A percentile compares a stretch with the other conserved stretches of the same genome.
These are phyloP conservation scores for Fragum sueziense DNA, from an alignment of 2,888 invertebrate species.

Conservation along the genomic window DNA sequence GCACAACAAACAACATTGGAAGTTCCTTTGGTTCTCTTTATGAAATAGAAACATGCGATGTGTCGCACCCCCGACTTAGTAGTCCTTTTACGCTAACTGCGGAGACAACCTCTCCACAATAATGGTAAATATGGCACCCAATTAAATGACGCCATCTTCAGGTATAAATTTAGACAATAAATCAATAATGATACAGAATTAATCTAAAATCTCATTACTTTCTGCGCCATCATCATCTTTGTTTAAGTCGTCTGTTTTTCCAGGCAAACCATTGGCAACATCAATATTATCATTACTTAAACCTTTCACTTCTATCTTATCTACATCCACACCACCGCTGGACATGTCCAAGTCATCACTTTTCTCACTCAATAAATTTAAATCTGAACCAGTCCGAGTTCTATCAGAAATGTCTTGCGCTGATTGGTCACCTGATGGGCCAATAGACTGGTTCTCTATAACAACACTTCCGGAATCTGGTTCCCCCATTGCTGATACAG, in stretches of 20 bases:
- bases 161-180: background rate
- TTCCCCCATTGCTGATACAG: background rate
- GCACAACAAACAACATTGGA: too few relatives aligned
- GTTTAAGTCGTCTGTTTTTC: background rate
- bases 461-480: background rate
- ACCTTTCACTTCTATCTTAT: background rate
- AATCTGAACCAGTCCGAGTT: background rate
- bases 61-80: background rate
- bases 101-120: background rate
- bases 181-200: background rate
- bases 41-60: too few relatives aligned
- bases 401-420: background rate
- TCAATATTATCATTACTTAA: conserved; percentile 1
- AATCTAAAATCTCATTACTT: conserved; percentile 12
- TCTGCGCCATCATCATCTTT: conserved; percentile 3
- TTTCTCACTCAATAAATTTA: background rate
- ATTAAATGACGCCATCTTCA: background rate
- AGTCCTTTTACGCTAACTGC: background rate
- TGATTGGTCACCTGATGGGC: background rate
- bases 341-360: background rate
- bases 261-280: background rate
- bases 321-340: background rate
- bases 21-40: too few relatives aligned
- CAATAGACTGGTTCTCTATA: background rate
- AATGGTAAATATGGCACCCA: background rate